A percentile compares a stretch with the other conserved stretches of the same genome.
phyloP scores from a whole-genome alignment of 2,888 invertebrate genomes.

The Didymodactylos carnosus region DNA sequence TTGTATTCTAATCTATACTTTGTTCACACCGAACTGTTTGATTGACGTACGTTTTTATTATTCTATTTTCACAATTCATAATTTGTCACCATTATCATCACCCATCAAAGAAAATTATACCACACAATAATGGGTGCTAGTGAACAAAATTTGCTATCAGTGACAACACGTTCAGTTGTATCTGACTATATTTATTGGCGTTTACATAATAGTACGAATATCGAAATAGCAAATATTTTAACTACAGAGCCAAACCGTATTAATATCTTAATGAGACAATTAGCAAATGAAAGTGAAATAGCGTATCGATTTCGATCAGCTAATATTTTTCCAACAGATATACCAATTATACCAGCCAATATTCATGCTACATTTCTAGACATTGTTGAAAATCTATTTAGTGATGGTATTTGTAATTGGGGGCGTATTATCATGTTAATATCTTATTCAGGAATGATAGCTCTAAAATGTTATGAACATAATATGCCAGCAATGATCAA shows the following conservation, averaged over 20 bases:
- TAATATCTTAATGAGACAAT: not conserved
- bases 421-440: not conserved
- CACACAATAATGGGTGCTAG: not conserved
- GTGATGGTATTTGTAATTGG: not conserved
- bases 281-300: not conserved
- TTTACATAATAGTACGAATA: not conserved
- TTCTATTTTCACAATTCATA: too few relatives aligned
- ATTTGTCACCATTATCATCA: not conserved
- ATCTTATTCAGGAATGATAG: not conserved
- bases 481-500: not conserved
- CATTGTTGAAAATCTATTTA: not conserved
- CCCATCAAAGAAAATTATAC: not conserved
- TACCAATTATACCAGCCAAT: too few relatives aligned
- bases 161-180: not conserved
- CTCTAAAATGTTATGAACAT: not conserved
- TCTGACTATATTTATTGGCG: not conserved
- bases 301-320: not conserved
- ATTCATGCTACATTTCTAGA: too few relatives aligned
- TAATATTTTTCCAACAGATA: not conserved
- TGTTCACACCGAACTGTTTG: too few relatives aligned
- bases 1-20: too few relatives aligned
- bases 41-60: too few relatives aligned
- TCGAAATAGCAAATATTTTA: not conserved
- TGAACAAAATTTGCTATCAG: not conserved
- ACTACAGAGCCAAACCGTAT: too few relatives aligned